These are phyloP conservation scores for Corythornis vintsioides DNA, from an alignment of 2,113 vertebrate species.

Conservation along the genomic window DNA sequence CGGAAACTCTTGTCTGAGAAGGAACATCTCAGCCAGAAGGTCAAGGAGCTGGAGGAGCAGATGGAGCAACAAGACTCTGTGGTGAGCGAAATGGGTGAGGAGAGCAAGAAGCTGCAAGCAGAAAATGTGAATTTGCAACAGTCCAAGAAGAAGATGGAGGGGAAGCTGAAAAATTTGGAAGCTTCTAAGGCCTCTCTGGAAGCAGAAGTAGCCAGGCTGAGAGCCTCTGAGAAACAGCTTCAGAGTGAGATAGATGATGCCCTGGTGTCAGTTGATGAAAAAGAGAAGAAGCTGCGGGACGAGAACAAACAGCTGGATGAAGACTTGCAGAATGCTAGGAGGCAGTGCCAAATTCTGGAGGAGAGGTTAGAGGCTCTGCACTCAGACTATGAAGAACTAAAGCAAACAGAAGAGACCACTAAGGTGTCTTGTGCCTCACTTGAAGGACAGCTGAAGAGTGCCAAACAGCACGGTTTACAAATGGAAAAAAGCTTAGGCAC, in stretches of 20 bases:
- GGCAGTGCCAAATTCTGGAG: constrained; percentile 73
- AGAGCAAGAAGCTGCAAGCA: constrained; percentile 62
- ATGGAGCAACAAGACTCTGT: constrained; percentile 61
- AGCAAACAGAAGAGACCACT: constrained; percentile 70
- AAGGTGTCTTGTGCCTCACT: constrained; percentile 67
- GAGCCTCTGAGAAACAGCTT: constrained; percentile 80
- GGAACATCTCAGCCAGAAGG: constrained; percentile 65
- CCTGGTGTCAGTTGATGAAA: constrained; percentile 64
- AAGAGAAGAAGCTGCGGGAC: constrained; percentile 74
- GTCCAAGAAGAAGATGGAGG: constrained; percentile 66
- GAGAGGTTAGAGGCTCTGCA: constrained; percentile 71
- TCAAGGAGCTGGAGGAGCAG: constrained; percentile 71
- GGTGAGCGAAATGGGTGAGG: constrained; percentile 42
- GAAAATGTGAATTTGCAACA: constrained; percentile 70
- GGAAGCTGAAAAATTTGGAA: constrained; percentile 65
- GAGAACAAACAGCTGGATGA: constrained; percentile 81
- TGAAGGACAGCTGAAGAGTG: constrained; percentile 76
- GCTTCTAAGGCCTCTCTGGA: constrained; percentile 69
- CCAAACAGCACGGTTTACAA: constrained; percentile 74
- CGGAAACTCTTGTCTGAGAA: constrained; percentile 76
- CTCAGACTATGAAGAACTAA: constrained; percentile 76
- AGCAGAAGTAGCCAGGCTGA: constrained; percentile 66
- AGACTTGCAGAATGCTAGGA: constrained; percentile 73
- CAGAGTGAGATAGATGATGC: constrained; percentile 68
- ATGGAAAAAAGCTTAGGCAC: constrained; percentile 77